phyloP scores from a whole-genome alignment of 2,888 invertebrate species.

The Lepidocyrtoides sp. region DNA sequence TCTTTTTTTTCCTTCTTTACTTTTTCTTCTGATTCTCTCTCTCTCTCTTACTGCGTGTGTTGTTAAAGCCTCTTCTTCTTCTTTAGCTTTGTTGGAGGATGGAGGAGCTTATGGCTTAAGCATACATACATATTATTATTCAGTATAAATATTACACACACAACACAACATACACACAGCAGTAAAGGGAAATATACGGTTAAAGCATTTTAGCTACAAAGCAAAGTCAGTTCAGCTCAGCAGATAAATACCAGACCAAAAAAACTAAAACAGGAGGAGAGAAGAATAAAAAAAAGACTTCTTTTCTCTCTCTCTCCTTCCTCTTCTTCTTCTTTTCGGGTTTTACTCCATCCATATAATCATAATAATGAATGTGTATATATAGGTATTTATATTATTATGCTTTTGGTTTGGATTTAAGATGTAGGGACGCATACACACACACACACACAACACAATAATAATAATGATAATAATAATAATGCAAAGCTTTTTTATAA shows the following conservation, averaged over 20 bases:
- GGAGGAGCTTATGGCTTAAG: slow-evolving; percentile 56
- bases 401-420: neutral
- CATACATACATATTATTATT: too few relatives aligned
- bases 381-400: too few relatives aligned
- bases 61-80: slow-evolving; percentile 55
- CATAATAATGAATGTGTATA: slow-evolving; percentile 20
- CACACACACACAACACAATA: neutral
- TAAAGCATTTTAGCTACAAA: too few relatives aligned
- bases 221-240: slow-evolving; percentile 76
- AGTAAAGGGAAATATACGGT: slow-evolving; percentile 3
- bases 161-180: slow-evolving; percentile 9
- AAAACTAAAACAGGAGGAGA: slow-evolving; percentile 63
- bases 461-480: slow-evolving; percentile 22
- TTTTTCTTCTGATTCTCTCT: slow-evolving; percentile 38
- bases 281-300: slow-evolving; percentile 34
- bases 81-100: slow-evolving; percentile 54
- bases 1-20: slow-evolving; percentile 69
- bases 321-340: slow-evolving; percentile 40
- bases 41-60: slow-evolving; percentile 17
- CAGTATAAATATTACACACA: too few relatives aligned
- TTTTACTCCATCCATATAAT: slow-evolving; percentile 18
- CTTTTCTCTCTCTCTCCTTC: slow-evolving; percentile 45
- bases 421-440: neutral
- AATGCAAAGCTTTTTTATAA: slow-evolving; percentile 48
- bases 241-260: slow-evolving; percentile 80